Base-by-base conservation (phyloP, 2,888 invertebrate genomes). In the Parnassius smintheus region DNA sequence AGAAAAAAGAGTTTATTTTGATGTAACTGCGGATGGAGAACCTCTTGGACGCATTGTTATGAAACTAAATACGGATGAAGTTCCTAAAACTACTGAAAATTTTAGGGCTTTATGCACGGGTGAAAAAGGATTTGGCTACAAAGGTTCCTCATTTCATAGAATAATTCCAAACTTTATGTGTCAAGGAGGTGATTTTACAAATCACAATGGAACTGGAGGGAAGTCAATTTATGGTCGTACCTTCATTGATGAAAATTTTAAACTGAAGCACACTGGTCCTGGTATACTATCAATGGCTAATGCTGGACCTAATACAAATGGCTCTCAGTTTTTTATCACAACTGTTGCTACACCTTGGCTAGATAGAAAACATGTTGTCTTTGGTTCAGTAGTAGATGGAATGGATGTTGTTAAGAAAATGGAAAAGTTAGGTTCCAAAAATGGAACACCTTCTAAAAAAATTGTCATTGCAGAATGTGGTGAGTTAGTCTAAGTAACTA, bases 81-180 rank as follows among this genome's bases (percentile, higher is more conserved):
- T 97, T 57, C 98, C 98, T 8, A 97, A 96, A 89, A 99, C 98
- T 0, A 96, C 96, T 57, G 98, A 98, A 83, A 99, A 99, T 86
- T 99, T 99, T 94, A 95, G 98, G 71, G 96, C 97, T 12, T 92
- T 99, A 59, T 99, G 98, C 90, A 89, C 91, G 0, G 91, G 90
- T 22, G 91, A 91, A 68, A 91, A 91, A 70, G 91, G 91, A 1
- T 91, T 96, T 80, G 98, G 98, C 18, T 98, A 96, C 93, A 97
- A 97, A 89, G 96, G 96, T 65, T 97, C 96, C 77, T 95, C 94
- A 70, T 98, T 98, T 93, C 98, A 98, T 85, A 85, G 91, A 73
- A 96, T 98, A 75, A 98, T 98, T 83, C 98, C 98, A 59, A 96
- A 96, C 83, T 98, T 98, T 91, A 98, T 98, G 98, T 97, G 97